Evolutionary conservation across 2,797 vertebrate species (phyloP), one percentile per base, ranked within the genome.

Genomic region (Allobates femoralis): DNA sequence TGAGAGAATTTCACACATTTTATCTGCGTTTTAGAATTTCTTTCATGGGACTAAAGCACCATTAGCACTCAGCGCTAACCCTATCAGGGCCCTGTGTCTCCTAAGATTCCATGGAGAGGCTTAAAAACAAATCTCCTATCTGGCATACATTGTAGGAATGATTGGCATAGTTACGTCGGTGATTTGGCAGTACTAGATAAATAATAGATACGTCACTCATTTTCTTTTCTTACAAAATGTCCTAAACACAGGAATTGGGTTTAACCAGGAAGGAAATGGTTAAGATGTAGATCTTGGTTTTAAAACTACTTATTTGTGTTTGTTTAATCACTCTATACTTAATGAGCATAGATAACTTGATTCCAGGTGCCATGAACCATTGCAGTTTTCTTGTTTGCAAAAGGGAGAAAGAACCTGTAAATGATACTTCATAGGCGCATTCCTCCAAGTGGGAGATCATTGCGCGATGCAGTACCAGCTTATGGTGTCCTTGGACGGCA

Each of bases 1-100:
- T 77, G 14, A 73, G 75, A 87, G 75, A 84, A 84, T 87, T 84
- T 84, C 75, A 87, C 76, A 87, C 81, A 87, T 79, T 84, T 84
- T 87, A 84, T 87, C 82, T 26, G 32, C 50, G 77, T 7, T 69
- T 78, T 50, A 73, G 76, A 75, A 79, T 84, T 79, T 84, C 50
- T 80, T 80, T 78, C 62, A 53, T 79, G 67, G 66, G 76, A 75
- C 41, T 62, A 79, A 87, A 78, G 73, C 55, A n/a, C 81, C 75
- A 83, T 84, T 87, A 84, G 51, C 86, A 84, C 75, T 84, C 50
- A 77, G 71, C 78, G 67, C 62, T 78, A 60, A 69, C 74, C 51
- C 10, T 60, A 2, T 62, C 30, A 83, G 6, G 53, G 60, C n/a
- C 46, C 56, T 81, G 34, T 18, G 26, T 53, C 60, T 81, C 28